Conservation (phyloP, 2,797 vertebrate genomes). For the Hypotaenidia philippensis region DNA sequence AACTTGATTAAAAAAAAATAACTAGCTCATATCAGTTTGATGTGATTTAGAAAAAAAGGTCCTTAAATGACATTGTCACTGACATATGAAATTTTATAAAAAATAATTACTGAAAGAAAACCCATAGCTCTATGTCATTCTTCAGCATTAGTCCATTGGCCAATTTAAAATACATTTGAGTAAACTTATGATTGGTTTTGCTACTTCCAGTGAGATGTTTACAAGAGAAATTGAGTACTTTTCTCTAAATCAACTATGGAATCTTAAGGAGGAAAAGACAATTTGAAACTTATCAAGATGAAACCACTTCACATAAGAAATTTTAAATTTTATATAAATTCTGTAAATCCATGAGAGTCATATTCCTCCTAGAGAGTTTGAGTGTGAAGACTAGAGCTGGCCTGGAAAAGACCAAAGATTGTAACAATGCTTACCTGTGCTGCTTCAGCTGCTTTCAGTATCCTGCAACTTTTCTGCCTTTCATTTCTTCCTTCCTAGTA, state of each 20-base stretch:
- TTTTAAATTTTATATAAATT: not conserved
- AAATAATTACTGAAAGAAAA: not conserved
- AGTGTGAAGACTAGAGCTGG: not conserved
- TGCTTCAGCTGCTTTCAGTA: not conserved
- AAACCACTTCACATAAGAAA: not conserved
- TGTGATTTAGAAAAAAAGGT: not conserved
- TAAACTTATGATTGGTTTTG: not conserved
- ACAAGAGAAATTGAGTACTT: not conserved
- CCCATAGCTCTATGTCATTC: not conserved
- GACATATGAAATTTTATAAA: not conserved
- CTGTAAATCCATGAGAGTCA: not conserved
- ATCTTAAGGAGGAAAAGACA: not conserved
- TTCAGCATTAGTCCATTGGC: not conserved
- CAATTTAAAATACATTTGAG: not conserved
- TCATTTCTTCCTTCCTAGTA: not conserved
- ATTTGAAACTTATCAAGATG: not conserved
- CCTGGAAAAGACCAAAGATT: not conserved
- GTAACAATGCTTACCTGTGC: not conserved
- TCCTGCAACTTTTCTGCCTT: not conserved
- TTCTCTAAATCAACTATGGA: not conserved
- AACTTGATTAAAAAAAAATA: not conserved
- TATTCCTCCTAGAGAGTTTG: not conserved
- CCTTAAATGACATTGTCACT: not conserved
- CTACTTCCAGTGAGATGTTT: not conserved
- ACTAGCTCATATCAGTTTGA: not conserved